Evolutionary conservation across 2,113 vertebrate species (phyloP), one percentile per base, ranked within the genome.

Genomic region (Scalopus aquaticus): DNA sequence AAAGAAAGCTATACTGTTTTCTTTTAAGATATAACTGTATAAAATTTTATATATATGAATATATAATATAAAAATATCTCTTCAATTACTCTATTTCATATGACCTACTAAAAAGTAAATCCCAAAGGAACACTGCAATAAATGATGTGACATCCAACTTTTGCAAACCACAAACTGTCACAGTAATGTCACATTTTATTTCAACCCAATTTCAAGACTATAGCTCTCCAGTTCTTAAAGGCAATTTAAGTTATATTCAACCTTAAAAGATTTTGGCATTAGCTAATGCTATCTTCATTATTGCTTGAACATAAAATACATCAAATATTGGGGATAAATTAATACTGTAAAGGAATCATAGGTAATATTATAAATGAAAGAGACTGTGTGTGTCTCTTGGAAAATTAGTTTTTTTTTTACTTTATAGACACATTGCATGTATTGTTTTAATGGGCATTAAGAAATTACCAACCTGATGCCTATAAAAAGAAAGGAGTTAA

Each of bases 41-140:
- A 81, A 88, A 77, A 90, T 51, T 28, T 88, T 44, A 93, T 65
- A 51, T 24, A 64, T 35, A 26, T 82, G 5, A 56, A 30, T 56
- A 51, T 30, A 26, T 44, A 42, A 58, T 30, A 73, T 60, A 72
- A 28, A n/a, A 62, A 35, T 90, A 56, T 76, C 95, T 91, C 46
- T 92, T 84, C 28, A 46, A 88, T 95, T 93, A 94, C 83, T 83
- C 51, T 16, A 83, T 79, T 81, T 90, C 44, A 78, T 67, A 56
- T 92, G 83, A 85, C 77, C 89, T 87, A 90, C 30, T 93, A 78
- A 96, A 95, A 56, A 96, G 72, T 62, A 96, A 93, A 91, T 90
- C 87, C 19, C 90, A 80, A 70, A 93, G 81, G 60, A 81, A 77
- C 20, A 62, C 19, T 64, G 49, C 54, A 87, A 64, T 91, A 83